These are phyloP conservation scores for Nephila pilipes DNA, from an alignment of 1,140 invertebrate genomes.

Conservation along the genomic window DNA sequence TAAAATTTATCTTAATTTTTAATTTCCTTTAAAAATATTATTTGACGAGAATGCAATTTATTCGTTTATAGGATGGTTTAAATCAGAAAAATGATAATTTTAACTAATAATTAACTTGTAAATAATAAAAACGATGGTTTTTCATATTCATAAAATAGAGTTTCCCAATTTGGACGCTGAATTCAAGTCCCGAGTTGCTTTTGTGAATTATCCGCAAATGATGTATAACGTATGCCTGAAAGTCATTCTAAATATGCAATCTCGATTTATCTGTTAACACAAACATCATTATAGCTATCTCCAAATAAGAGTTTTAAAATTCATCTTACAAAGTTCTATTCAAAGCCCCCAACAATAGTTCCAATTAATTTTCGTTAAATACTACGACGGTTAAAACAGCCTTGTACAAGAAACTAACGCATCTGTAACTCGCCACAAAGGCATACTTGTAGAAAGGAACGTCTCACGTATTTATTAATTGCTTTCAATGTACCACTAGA, in stretches of 20 bases:
- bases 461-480: conserved; percentile 37
- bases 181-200: not conserved
- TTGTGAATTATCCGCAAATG: not conserved
- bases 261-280: not conserved
- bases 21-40: no score
- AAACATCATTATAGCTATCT: not conserved
- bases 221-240: not conserved
- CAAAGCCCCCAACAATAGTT: not conserved
- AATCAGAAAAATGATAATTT: no score
- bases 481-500: conserved; percentile 47
- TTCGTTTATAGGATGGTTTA: no score
- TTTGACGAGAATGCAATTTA: no score
- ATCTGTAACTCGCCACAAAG: conserved; percentile 28
- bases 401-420: conserved; percentile 35
- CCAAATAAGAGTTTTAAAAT: conserved; percentile 25
- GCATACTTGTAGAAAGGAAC: not conserved
- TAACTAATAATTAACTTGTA: no score
- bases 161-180: no score
- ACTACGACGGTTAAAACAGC: conserved; percentile 11
- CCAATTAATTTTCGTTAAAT: conserved; percentile 44
- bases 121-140: no score
- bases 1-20: no score
- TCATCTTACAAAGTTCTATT: not conserved
- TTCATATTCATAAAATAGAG: no score
- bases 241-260: not conserved